Base-by-base conservation (phyloP, 2,888 invertebrate species). In the Callimorpha dominula region DNA sequence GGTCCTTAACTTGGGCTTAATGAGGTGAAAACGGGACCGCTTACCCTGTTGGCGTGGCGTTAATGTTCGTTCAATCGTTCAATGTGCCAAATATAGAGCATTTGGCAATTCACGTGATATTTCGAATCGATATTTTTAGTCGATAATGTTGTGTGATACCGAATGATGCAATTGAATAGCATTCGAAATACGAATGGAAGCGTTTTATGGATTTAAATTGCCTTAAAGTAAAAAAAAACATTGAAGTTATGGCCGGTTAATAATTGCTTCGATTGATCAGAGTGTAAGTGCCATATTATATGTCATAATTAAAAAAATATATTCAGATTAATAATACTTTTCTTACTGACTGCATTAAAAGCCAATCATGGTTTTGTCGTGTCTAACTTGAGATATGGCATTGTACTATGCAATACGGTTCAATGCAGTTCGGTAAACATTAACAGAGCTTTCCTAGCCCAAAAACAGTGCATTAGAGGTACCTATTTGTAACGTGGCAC, bases 11-110 rank as follows among this genome's bases (percentile, higher is more conserved):
- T 92, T 88, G 88, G 87, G 90, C 89, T 93, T 94, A 95, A 95
- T 95, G 95, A 95, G 94, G 94, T 94, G 95, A 92, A 93, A 95
- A 95, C 92, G 90, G 94, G 92, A 88, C 86, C 92, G 91, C 90
- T 93, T 90, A 91, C 92, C 89, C 90, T 87, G 87, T 87, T 82
- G 84, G 84, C 87, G 85, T 87, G 80, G 81, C 82, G 87, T 86
- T 92, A 91, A 91, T 92, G 91, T 88, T 80, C 80, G 75, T 87
- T 88, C 89, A 88, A 89, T 88, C 89, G 85, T 85, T 84, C 83
- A 81, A 82, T 78, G 81, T 78, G 79, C 85, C 86, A 81, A 85
- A 85, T 85, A 85, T 81, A 84, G 85, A 81, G 75, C 74, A 85
- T 77, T 83, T 70, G 75, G 72, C 74, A 77, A 77, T 84, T 84